phyloP scores from a whole-genome alignment of 1,140 invertebrate species.

The Hycleus phaleratus region DNA sequence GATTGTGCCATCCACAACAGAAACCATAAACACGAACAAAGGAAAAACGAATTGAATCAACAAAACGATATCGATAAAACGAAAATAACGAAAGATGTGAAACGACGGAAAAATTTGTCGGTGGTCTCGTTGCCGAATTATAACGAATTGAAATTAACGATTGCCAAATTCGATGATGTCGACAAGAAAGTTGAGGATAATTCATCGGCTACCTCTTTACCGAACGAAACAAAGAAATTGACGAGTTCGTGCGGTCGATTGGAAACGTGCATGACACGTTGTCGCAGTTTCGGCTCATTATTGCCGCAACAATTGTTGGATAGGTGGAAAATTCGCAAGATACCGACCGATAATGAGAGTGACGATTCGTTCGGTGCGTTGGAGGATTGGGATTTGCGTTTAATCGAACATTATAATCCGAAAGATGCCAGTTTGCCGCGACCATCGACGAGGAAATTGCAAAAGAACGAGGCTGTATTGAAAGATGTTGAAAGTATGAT shows the following conservation, averaged over 20 bases:
- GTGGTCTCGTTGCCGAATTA: slow-evolving; percentile 49
- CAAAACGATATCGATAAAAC: slow-evolving; percentile 7
- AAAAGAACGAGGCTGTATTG: slow-evolving; percentile 18
- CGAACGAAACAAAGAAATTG: slow-evolving; percentile 30
- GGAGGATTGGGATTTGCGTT: slow-evolving; percentile 42
- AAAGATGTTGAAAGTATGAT: slow-evolving; percentile 1
- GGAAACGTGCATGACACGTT: slow-evolving; percentile 40
- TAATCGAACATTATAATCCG: slow-evolving; percentile 41
- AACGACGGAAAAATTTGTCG: slow-evolving; percentile 34
- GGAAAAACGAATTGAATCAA: slow-evolving; percentile 13
- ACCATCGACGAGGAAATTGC: slow-evolving; percentile 19
- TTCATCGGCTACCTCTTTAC: slow-evolving; percentile 31
- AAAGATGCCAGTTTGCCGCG: slow-evolving; percentile 37
- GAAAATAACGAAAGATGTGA: slow-evolving; percentile 12
- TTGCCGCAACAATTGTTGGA: slow-evolving; percentile 38
- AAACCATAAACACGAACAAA: slow-evolving; percentile 26
- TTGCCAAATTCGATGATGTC: slow-evolving; percentile 27
- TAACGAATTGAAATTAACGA: slow-evolving; percentile 40
- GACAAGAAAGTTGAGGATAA: slow-evolving; percentile 17
- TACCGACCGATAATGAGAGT: slow-evolving; percentile 34
- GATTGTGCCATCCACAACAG: slow-evolving; percentile 28
- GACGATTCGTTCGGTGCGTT: slow-evolving; percentile 42
- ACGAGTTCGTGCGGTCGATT: slow-evolving; percentile 29
- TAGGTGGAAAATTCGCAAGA: slow-evolving; percentile 32
- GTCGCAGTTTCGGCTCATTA: slow-evolving; percentile 40